Base-by-base conservation (phyloP, 2,888 invertebrate species). In the Tiliacea citrago region DNA sequence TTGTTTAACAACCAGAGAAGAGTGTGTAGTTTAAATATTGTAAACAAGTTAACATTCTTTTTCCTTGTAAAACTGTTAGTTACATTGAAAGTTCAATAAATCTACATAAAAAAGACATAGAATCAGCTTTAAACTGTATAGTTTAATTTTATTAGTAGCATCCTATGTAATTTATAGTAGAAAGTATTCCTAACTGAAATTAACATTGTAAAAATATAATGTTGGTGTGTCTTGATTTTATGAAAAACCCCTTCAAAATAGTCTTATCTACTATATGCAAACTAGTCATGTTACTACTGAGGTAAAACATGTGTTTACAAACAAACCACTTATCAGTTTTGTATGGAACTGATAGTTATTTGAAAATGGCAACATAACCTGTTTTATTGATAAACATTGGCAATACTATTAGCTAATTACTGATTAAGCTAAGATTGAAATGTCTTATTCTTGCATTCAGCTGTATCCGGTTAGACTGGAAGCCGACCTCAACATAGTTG, bases 291-390 rank as follows among this genome's bases (percentile, higher is more conserved):
- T 62, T 51, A 65, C 29, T 35, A 68, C n/a, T 69, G 35, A 77
- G 42, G 49, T 45, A 51, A 21, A 73, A 49, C 5, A 47, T 68
- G 24, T 82, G 72, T 85, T 85, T 83, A 85, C 68, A 83, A 83
- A 83, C 83, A 85, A 63, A 70, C 12, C 47, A 62, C 69, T 74
- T 85, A 85, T 83, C 79, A 78, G 42, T 67, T 77, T 83, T 35
- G 69, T 63, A 77, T 84, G 67, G 68, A 29, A 82, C 63, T 77
- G 82, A 82, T 82, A 76, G 35, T 68, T 39, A 67, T 60, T 72
- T 67, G 39, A 60, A 63, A 69, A 78, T 72, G 73, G 35, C 24
- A 68, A 77, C 62, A 69, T 60, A 60, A 80, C 72, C 60, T 58
- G 53, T 75, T 45, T 73, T 75, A 78, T 85, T 85, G 70, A 73